A percentile compares a stretch with the other conserved stretches of the same genome.
Conservation (phyloP, 2,797 vertebrate species). For the Falco berigora region DNA sequence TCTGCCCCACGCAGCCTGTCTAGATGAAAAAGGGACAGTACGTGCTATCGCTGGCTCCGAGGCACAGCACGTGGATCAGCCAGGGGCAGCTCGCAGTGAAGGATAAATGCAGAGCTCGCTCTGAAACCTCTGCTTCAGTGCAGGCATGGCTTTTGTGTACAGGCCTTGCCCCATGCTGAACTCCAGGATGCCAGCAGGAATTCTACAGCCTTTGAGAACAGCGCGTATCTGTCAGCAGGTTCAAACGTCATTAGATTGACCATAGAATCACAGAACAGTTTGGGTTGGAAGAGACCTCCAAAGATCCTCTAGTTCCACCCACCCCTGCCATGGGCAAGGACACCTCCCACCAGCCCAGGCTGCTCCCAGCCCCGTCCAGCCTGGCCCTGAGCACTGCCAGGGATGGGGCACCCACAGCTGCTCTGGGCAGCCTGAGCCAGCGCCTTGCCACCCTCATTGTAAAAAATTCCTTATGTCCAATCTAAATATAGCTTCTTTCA, state of each 20-base stretch:
- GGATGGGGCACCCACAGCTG: no score
- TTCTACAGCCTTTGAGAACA: background rate
- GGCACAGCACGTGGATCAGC: no score
- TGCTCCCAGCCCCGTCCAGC: no score
- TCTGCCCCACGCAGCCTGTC: fast-evolving
- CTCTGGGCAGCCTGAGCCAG: background rate
- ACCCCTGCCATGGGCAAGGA: background rate
- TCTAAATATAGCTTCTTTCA: background rate
- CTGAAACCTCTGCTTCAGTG: background rate
- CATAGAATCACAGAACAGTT: background rate
- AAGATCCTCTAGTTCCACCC: background rate
- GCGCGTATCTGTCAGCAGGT: background rate
- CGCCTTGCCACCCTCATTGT: fast-evolving
- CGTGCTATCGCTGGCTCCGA: fast-evolving
- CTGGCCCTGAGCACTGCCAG: no score
- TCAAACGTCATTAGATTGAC: background rate
- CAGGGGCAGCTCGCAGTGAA: background rate
- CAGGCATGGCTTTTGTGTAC: background rate
- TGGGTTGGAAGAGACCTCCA: background rate
- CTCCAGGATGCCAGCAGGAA: background rate
- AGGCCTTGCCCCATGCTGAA: background rate
- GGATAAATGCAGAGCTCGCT: background rate
- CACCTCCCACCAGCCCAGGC: background rate
- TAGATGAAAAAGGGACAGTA: background rate
- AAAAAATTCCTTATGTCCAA: background rate